Conservation (phyloP, 2,888 invertebrate species). For the Palloptera scutellata region DNA sequence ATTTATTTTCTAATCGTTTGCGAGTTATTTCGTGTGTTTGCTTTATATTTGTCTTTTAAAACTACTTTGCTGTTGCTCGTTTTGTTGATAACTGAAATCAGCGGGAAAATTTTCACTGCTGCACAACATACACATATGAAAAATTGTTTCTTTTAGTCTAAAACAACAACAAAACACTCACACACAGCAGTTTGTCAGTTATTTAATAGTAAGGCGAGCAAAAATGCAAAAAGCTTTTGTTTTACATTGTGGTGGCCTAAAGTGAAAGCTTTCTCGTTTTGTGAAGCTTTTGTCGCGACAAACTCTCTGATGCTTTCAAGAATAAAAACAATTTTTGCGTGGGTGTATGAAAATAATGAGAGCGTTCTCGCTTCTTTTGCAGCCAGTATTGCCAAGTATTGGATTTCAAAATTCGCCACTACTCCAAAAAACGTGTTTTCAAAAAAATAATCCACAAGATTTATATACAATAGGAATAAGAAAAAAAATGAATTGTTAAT, state of each 20-base stretch:
- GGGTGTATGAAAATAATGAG: no score
- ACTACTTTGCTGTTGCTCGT: conserved; percentile 49
- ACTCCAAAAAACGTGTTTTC: no score
- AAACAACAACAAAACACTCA: not conserved
- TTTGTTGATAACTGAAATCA: conserved; percentile 54
- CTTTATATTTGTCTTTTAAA: not conserved
- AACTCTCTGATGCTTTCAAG: no score
- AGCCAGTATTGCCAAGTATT: no score
- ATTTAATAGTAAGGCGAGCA: conserved; percentile 7
- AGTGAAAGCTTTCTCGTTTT: not conserved
- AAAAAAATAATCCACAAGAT: no score
- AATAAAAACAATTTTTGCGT: no score
- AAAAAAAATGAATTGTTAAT: no score
- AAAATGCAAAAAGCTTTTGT: conserved; percentile 9
- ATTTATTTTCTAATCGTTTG: conserved; percentile 8
- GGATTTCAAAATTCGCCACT: no score
- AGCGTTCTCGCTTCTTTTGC: no score
- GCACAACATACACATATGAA: no score
- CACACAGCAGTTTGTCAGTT: conserved; percentile 4
- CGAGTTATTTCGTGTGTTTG: not conserved
- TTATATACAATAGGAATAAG: no score
- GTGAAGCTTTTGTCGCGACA: not conserved
- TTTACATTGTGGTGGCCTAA: not conserved
- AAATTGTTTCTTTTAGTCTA: conserved; percentile 23
- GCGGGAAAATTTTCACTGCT: conserved; percentile 42